phyloP scores from a whole-genome alignment of 2,113 vertebrate species.

The Ploceus nigricollis region DNA sequence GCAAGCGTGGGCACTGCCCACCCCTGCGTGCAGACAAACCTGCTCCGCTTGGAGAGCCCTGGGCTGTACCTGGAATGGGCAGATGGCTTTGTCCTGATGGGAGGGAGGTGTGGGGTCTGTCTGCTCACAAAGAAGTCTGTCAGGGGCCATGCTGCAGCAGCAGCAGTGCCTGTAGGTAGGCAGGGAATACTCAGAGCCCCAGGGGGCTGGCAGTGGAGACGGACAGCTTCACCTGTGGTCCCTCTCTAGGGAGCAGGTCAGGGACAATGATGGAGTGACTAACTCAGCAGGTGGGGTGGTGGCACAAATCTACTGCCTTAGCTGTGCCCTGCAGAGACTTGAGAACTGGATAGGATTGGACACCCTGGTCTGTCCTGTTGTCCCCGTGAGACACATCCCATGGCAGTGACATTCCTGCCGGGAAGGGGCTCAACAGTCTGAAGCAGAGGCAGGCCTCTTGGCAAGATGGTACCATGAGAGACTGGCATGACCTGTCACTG shows the following conservation, averaged over 20 bases:
- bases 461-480: neutral
- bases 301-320: neutral
- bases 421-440: neutral
- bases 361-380: neutral
- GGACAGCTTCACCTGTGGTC: rapidly evolving
- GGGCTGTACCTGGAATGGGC: neutral
- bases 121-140: neutral
- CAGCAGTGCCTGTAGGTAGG: neutral
- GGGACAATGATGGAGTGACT: neutral
- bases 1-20: rapidly evolving
- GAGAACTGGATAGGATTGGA: neutral
- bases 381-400: rapidly evolving
- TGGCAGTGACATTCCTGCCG: neutral
- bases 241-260: neutral
- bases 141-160: neutral
- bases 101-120: neutral
- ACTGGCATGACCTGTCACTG: neutral
- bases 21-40: rapidly evolving
- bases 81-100: neutral
- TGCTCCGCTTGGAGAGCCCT: neutral
- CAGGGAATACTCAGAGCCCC: neutral
- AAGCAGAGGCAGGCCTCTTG: neutral
- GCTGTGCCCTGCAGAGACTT: neutral
- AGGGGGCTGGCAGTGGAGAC: neutral
- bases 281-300: neutral